Base-by-base conservation (phyloP, 2,113 vertebrate genomes). In the Prietella phreatophila region DNA sequence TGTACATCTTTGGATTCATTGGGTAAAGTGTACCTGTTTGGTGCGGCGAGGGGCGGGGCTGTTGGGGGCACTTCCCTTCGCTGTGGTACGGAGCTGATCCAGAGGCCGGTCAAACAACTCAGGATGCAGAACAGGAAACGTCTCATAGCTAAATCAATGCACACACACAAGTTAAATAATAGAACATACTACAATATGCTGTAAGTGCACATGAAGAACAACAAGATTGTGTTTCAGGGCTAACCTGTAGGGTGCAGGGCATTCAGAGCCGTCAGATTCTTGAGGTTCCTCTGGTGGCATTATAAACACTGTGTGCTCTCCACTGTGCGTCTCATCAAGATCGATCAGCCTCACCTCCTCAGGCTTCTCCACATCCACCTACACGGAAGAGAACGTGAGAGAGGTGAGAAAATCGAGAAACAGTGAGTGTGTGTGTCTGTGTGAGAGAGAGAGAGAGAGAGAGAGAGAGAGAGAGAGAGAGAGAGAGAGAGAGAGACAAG, bases 301-400 rank as follows among this genome's bases (percentile, higher is more conserved):
- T 93, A 99, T 98, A 84, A 99, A 98, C 50, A 99, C 97, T 0
- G 97, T 99, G 94, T 97, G 97, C 27, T 99, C 97, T 0, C 96
- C 97, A 0, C 97, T 94, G 0, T 96, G 96, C 0, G 94, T 94
- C 86, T 98, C 97, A 0, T 99, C 97, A 90, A 97, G 92, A 55
- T 98, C 97, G 10, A 98, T 95, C 71, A 99, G 91, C 0, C 96
- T 92, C 0, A 94, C 86, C 0, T 96, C 94, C 90, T 98, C 97
- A 0, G 97, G 95, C 90, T 97, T 97, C 92, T 98, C 97, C 93
- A 96, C 96, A 0, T 98, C 97, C 22, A 95, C 96, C 94, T 97
- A 65, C 9, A 69, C 50, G 47, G 8, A 53, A 60, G 85, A 3
- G 19, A 6, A 33, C 22, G 79, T 58, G 25, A 56, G 22, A 82